Base-by-base conservation (phyloP, 2,113 vertebrate species). In the Pygoscelis antarcticus region DNA sequence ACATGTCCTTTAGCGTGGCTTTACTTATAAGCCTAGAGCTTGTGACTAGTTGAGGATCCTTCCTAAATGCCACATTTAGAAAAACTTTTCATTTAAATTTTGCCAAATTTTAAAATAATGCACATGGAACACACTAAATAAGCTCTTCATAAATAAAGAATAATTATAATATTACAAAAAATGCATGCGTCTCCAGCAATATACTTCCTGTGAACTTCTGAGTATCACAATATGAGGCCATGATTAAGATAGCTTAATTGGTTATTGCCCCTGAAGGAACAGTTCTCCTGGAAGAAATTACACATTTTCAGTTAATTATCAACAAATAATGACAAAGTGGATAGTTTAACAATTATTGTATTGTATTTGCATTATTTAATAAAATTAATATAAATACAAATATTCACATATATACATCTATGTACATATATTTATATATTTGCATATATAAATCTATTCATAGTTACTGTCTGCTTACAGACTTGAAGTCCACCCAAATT, bases 1-100 rank as follows among this genome's bases (percentile, higher is more conserved):
- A 8, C 16, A 7, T 0, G 2, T 13, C 21, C 15, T 42, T 49
- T 55, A 8, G 4, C 1, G 1, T 42, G 40, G 6, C 26, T 44
- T 57, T 13, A 64, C 2, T 91, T 72, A 20, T 11, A 13, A 57
- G 16, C 21, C 22, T 65, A 71, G 36, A 58, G 20, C 17, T 32
- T 79, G 17, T 51, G 51, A 29, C 18, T 25, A 47, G 30, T 40
- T 69, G 23, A 21, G 26, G 7, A 29, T 17, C 22, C 15, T 61
- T 83, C 13, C 18, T 64, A 69, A 78, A 64, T 47, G 10, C 7
- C 51, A 72, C 23, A 16, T 72, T 57, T 65, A 29, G 10, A 42
- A 64, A 69, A 46, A 19, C 15, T 34, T 46, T 47, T 62, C 14
- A 20, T 23, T 68, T 38, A 69, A 38, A 47, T 47, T 64, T 36